phyloP scores from a whole-genome alignment of 2,888 invertebrate species.

The Volucella bombylans region DNA sequence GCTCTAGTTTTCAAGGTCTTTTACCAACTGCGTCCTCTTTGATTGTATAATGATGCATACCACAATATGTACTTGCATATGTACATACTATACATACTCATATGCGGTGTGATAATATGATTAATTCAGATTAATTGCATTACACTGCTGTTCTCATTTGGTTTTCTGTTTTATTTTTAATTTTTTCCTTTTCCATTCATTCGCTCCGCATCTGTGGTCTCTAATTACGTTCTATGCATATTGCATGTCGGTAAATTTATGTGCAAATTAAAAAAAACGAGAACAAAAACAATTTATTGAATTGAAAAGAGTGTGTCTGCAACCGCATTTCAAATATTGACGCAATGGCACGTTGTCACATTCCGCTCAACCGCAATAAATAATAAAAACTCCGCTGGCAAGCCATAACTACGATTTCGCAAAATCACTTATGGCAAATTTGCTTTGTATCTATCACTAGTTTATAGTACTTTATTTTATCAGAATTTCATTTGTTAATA shows the following conservation, averaged over 20 bases:
- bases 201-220: conserved; percentile 49
- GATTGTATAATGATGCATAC: conserved; percentile 2
- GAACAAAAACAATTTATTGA: no score
- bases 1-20: conserved; percentile 19
- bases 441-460: conserved; percentile 14
- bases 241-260: conserved; percentile 38
- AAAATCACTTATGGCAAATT: conserved; percentile 38
- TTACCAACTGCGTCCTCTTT: neutral
- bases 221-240: conserved; percentile 52
- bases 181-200: conserved; percentile 8
- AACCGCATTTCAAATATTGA: conserved; percentile 61
- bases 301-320: conserved; percentile 17
- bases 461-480: conserved; percentile 17
- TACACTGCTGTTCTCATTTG: conserved; percentile 56
- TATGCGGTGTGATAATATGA: conserved; percentile 42
- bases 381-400: conserved; percentile 7
- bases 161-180: neutral
- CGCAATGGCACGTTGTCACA: conserved; percentile 59
- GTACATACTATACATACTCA: neutral
- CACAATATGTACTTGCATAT: no score
- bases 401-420: conserved; percentile 3
- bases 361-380: conserved; percentile 53
- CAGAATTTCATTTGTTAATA: conserved; percentile 33
- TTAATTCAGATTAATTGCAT: conserved; percentile 67
- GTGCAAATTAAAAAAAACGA: conserved; percentile 28